Evolutionary conservation across 2,113 vertebrate species (phyloP), one percentile per base, ranked within the genome.

Genomic region (Cranoglanis bouderius): DNA sequence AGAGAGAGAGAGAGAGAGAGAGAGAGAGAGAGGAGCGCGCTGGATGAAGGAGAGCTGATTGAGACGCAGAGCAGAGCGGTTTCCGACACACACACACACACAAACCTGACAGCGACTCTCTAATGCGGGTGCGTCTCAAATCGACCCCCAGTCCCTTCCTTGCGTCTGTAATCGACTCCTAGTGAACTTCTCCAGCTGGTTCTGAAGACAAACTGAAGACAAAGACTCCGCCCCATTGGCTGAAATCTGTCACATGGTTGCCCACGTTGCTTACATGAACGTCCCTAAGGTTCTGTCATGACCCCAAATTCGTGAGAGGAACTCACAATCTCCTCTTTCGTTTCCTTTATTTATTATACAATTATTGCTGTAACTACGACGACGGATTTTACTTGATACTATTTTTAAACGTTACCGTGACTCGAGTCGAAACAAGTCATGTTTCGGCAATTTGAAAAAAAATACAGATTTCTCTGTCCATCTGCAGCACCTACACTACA

Each of bases 61-160:
- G 61, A 86, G 88, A 82, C 32, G 88, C 65, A 72, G 61, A 89
- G 86, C 85, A 53, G 70, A 72, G 78, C 26, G 65, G 26, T 4
- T 88, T 86, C 84, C n/a, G n/a, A n/a, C n/a, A n/a, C 72, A 40
- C 75, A 49, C 75, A 29, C 75, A 51, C 65, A 72, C 43, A 53
- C 38, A 78, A 82, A 89, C 72, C 78, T 88, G 85, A 90, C 88
- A 85, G 87, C 85, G 75, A 77, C 80, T 85, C 87, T 86, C 80
- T 46, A 89, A 72, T 87, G 40, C 78, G 85, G 90, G 88, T 70
- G 90, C 86, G 85, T 63, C 85, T 53, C 81, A 84, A 85, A 75
- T 40, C 32, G 43, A 51, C 9, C 9, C 4, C 40, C 40, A 21
- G 21, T 65, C 7, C 40, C 74, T 46, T 13, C 14, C 12, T 40